Percentiles rank a stretch among this genome's conserved stretches.
phyloP scores from a whole-genome alignment of 1,140 invertebrate species.

The Drosophila ironensis region DNA sequence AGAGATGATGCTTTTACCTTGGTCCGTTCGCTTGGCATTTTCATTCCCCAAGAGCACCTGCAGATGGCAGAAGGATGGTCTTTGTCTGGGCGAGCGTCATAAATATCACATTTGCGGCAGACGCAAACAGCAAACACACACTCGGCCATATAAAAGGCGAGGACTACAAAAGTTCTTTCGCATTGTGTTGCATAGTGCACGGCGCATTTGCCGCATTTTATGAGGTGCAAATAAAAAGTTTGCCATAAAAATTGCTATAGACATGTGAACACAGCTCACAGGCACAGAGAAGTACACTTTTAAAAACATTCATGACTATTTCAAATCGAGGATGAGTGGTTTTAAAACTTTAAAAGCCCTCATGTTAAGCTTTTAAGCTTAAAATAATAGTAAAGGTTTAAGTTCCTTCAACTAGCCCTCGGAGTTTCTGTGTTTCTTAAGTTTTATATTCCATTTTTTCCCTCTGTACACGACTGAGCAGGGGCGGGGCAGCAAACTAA shows the following conservation, averaged over 20 bases:
- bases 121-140: slow-evolving; percentile 36
- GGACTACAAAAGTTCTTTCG: slow-evolving; percentile 39
- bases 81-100: slow-evolving; percentile 65
- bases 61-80: slow-evolving; percentile 29
- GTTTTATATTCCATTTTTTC: neutral
- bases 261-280: slow-evolving; percentile 48
- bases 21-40: slow-evolving; percentile 20
- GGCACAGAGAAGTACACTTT: neutral
- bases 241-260: slow-evolving; percentile 74
- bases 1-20: slow-evolving; percentile 21
- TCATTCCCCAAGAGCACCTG: slow-evolving; percentile 22
- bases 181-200: slow-evolving; percentile 70
- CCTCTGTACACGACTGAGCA: neutral
- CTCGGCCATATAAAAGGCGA: slow-evolving; percentile 4
- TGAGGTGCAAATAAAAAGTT: slow-evolving; percentile 81
- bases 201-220: slow-evolving; percentile 74
- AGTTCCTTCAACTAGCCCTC: neutral
- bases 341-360: no score
- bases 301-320: neutral
- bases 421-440: no score
- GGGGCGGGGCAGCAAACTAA: slow-evolving; percentile 40
- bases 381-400: neutral
- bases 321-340: no score
- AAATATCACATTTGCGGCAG: slow-evolving; percentile 80
- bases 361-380: no score